Base-by-base conservation (phyloP, 2,797 vertebrate genomes). In the Spinus olivaceus region DNA sequence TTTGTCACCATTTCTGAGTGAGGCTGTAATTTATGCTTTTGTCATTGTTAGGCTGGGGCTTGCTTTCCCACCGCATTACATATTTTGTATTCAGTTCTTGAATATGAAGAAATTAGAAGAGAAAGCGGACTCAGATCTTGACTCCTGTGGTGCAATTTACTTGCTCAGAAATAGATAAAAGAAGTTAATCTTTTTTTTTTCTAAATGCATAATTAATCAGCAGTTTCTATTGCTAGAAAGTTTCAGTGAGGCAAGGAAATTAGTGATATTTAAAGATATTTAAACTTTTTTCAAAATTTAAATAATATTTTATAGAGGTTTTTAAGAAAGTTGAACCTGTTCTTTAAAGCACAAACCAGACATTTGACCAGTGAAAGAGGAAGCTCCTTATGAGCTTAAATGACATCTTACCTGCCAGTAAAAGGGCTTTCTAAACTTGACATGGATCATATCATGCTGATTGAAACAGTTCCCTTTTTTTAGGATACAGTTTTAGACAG, bases 21-120 rank as follows among this genome's bases (percentile, higher is more conserved):
- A 65, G 25, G 10, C 32, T 71, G n/a, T 81, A 85, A 89, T 89
- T 93, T 91, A 82, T 85, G 65, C 28, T 81, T 85, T 83, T 88
- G 60, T 50, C 35, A n/a, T 57, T 64, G 18, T 57, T 67, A 42
- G 20, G 50, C 28, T 71, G 11, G 22, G 4, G 14, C 12, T 96
- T 88, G 42, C 46, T 86, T 92, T 85, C 76, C 57, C 61, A 74
- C 35, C 78, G 54, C 46, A 80, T 81, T 83, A 44, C 4, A 59
- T 65, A 57, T 81, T 94, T 69, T 78, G 27, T 86, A 30, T 82
- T 90, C 33, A 79, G 33, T 72, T 49, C 17, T 65, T 57, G 35
- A 42, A 35, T 71, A 83, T 24, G 25, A 91, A 79, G 56, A 86
- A 78, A 14, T 61, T 65, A 54, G 76, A 91, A 87, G 32, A 82